A percentile compares a stretch with the other conserved stretches of the same genome.
Evolutionary conservation across 2,888 invertebrate species (phyloP).

Genomic region (Biston stratarius): DNA sequence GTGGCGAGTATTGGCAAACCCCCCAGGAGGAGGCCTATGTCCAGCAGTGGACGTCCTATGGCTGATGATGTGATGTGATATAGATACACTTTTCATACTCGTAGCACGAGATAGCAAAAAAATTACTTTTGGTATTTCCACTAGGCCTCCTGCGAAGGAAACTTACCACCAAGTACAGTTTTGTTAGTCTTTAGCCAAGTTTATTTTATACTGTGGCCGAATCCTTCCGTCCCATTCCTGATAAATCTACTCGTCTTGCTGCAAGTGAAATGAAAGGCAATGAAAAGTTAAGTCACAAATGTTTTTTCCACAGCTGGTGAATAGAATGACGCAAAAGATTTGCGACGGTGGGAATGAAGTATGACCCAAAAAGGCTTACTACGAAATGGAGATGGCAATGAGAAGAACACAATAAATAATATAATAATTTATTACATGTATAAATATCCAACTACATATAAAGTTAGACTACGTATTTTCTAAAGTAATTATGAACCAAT

Average conservation of each 20-base stretch:
- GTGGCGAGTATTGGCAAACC: too few relatives aligned
- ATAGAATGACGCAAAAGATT: slow-evolving; percentile 48
- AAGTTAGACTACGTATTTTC: slow-evolving; percentile 3
- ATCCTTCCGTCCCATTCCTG: slow-evolving; percentile 48
- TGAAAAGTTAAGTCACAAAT: slow-evolving; percentile 51
- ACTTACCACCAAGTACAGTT: neutral
- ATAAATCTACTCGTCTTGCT: slow-evolving; percentile 63
- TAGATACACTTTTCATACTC: too few relatives aligned
- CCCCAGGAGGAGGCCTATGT: too few relatives aligned
- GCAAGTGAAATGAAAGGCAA: slow-evolving; percentile 60
- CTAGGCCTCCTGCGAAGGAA: neutral
- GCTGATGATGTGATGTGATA: too few relatives aligned
- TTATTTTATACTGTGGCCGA: slow-evolving; percentile 22
- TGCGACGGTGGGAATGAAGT: slow-evolving; percentile 38
- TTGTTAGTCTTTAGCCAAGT: neutral
- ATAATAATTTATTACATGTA: slow-evolving; percentile 27
- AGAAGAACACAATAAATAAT: slow-evolving; percentile 17
- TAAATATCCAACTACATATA: too few relatives aligned
- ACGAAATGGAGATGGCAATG: slow-evolving; percentile 17
- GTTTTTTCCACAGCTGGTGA: slow-evolving; percentile 41
- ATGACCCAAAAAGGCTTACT: slow-evolving; percentile 28
- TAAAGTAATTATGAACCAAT: too few relatives aligned
- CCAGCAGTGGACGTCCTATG: too few relatives aligned
- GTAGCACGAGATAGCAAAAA: too few relatives aligned
- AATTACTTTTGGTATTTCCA: too few relatives aligned